phyloP scores from a whole-genome alignment of 2,888 invertebrate genomes.

The Lepidochitona cinerea region DNA sequence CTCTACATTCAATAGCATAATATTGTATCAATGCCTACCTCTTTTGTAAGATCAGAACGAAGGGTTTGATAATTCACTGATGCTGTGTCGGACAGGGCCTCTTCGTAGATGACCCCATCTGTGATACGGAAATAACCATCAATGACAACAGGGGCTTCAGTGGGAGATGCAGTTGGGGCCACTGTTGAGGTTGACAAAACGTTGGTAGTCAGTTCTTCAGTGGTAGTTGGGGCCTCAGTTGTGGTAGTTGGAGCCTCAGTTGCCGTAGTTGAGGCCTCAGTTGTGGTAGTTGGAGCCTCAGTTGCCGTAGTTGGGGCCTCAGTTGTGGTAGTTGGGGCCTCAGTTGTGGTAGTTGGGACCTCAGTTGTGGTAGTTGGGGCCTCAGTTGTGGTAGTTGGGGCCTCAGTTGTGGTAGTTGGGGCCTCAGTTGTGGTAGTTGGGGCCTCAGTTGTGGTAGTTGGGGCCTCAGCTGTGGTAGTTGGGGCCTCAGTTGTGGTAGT shows the following conservation, averaged over 20 bases:
- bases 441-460: not conserved
- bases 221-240: not conserved
- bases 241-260: not conserved
- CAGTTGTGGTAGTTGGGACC: not conserved
- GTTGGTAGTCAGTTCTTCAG: too few species aligned
- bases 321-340: conserved; percentile 3
- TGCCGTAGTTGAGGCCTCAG: not conserved
- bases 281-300: not conserved
- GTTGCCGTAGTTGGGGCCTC: not conserved
- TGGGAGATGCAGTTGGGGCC: not conserved
- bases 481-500: conserved; percentile 1
- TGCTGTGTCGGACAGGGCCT: not conserved
- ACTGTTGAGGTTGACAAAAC: too few species aligned
- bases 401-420: not conserved
- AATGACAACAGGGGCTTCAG: not conserved
- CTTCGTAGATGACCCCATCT: not conserved
- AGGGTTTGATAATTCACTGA: not conserved
- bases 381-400: not conserved
- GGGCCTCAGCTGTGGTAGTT: not conserved
- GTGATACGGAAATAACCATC: not conserved
- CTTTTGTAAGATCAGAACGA: not conserved
- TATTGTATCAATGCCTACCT: not conserved
- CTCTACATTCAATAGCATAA: not conserved
- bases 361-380: not conserved
- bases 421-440: conserved; percentile 6